Percentiles rank a stretch among this genome's conserved stretches.
phyloP scores from a whole-genome alignment of 1,140 invertebrate species.

The Zophobas morio region DNA sequence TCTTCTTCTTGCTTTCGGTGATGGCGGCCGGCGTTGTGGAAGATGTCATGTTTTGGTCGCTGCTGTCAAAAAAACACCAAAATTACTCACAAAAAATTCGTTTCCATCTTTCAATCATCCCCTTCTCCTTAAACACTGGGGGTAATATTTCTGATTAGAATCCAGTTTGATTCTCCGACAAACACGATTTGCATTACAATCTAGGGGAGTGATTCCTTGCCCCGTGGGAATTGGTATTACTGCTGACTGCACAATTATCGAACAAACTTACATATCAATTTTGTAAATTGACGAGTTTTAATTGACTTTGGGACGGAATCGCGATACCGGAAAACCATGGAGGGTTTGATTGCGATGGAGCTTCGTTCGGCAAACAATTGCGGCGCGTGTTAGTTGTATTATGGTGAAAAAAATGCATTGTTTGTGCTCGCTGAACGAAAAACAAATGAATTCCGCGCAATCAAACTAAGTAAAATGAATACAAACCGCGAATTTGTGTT shows the following conservation, averaged over 20 bases:
- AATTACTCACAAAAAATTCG: not conserved
- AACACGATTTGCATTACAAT: constrained; percentile 65
- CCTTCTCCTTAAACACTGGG: not conserved
- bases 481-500: too few species aligned
- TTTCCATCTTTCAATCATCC: constrained; percentile 1
- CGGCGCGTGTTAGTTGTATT: too few species aligned
- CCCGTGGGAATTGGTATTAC: constrained; percentile 58
- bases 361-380: not conserved
- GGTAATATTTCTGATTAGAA: constrained; percentile 46
- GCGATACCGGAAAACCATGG: constrained; percentile 15
- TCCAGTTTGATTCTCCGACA: constrained; percentile 56
- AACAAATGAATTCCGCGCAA: too few species aligned
- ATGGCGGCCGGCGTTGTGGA: constrained; percentile 52
- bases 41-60: constrained; percentile 58
- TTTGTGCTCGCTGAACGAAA: too few species aligned
- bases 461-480: too few species aligned
- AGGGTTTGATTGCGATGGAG: not conserved
- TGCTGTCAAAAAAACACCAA: constrained; percentile 54
- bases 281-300: constrained; percentile 61
- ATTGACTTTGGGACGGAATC: constrained; percentile 27
- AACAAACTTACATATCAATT: constrained; percentile 65
- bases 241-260: constrained; percentile 66
- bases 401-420: too few species aligned
- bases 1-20: constrained; percentile 69
- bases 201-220: constrained; percentile 53